Evolutionary conservation across 2,113 vertebrate genomes (phyloP), one percentile per base, ranked within the genome.

Genomic region (Solenodon paradoxus): DNA sequence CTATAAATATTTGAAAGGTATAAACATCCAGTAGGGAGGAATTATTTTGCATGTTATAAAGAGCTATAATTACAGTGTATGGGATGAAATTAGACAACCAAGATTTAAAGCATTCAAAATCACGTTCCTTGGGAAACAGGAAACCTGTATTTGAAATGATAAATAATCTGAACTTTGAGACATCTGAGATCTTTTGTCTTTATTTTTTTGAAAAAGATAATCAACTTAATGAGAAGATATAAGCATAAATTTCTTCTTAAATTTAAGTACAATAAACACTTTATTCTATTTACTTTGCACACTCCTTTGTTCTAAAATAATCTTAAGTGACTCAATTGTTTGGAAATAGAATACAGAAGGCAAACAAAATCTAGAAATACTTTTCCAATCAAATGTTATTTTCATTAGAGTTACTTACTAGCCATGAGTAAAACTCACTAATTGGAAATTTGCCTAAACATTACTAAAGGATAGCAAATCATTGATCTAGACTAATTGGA

Each of bases 1-100:
- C 92, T 92, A 96, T 93, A 96, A 95, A 95, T 93, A 97, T 92
- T 95, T 96, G 79, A 94, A 93, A 96, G 90, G 90, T 95, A 84
- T 79, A 97, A 96, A 95, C 80, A 96, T 95, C 59, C 57, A 88
- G 80, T 40, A 92, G 17, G 69, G 78, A 93, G 75, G 86, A 92
- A 87, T 96, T 95, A 84, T 92, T 97, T 95, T 88, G 71, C 75
- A 93, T 88, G 51, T 88, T 93, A 94, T 94, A 88, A 96, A 94
- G 71, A 93, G n/a, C 87, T 95, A 51, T 97, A 95, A 96, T 92
- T 96, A 95, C 2, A 82, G 66, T 88, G 94, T 88, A 88, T 92
- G 80, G 92, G 38, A 95, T 90, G 71, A 95, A 97, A 93, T 91
- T 90, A 83, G 75, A 94, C 79, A 94, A 88, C 42, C 55, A 80